Base-by-base conservation (phyloP, 2,113 vertebrate species). In the Danionella cerebrum region DNA sequence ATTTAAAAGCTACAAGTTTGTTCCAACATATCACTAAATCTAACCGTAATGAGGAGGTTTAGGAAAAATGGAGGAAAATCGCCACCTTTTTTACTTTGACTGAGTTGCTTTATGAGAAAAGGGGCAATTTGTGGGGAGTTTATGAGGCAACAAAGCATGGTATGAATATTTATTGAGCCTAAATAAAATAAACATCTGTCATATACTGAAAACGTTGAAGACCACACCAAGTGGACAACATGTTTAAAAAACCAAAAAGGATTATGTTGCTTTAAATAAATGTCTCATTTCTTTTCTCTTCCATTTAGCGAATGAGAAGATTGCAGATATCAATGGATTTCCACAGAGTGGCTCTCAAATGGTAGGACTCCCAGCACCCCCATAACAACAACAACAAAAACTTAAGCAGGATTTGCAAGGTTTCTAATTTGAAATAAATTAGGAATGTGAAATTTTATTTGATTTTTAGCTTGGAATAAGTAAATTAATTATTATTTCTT, bases 331-430 rank as follows among this genome's bases (percentile, higher is more conserved):
- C 65, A 77, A 80, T 35, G 78, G 68, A 29, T 73, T 63, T 47
- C 80, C 80, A 4, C 54, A 76, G 64, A 82, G 62, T 59, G 67
- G 50, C 25, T 65, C 80, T 65, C 74, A 82, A 24, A 82, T 82
- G 78, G 80, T 82, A 60, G 62, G 70, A 52, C n/a, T n/a, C 59
- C n/a, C n/a, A n/a, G n/a, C n/a, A n/a, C n/a, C n/a, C n/a, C n/a
- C n/a, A n/a, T n/a, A n/a, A n/a, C n/a, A n/a, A n/a, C n/a, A n/a
- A n/a, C n/a, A n/a, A n/a, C n/a, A n/a, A n/a, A n/a, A n/a, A n/a
- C n/a, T n/a, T n/a, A n/a, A n/a, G n/a, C n/a, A n/a, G n/a, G n/a
- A n/a, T n/a, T n/a, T n/a, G n/a, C n/a, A n/a, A n/a, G n/a, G n/a
- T n/a, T n/a, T n/a, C n/a, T n/a, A n/a, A n/a, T n/a, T n/a, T n/a